Percentiles rank a stretch among this genome's conserved stretches.
These are phyloP conservation scores for Oreotragus oreotragus DNA, from an alignment of 2,113 vertebrate genomes.

Conservation along the genomic window DNA sequence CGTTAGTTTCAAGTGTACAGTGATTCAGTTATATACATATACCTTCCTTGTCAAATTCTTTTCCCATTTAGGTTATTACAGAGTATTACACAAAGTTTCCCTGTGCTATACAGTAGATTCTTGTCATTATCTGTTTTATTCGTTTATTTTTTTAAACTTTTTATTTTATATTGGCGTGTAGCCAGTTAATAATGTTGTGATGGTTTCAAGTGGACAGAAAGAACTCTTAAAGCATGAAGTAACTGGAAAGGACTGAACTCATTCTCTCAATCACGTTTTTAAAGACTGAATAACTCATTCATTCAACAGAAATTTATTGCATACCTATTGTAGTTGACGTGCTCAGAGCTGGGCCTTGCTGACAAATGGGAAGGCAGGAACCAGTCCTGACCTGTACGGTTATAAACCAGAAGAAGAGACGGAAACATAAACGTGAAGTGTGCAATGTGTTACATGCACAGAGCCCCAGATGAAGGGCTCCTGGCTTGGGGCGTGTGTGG, in stretches of 20 bases:
- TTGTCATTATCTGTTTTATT: neutral
- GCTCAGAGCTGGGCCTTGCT: neutral
- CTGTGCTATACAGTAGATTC: neutral
- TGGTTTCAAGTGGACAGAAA: neutral
- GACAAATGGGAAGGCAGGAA: neutral
- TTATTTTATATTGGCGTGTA: neutral
- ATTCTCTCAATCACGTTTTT: neutral
- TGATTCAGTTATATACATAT: neutral
- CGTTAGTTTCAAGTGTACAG: neutral
- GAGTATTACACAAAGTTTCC: neutral
- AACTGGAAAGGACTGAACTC: neutral
- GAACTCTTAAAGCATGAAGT: neutral
- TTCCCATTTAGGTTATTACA: neutral
- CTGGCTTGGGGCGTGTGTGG: neutral
- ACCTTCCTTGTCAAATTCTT: neutral
- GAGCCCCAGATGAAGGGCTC: neutral
- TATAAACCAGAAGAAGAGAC: neutral
- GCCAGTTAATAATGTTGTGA: neutral
- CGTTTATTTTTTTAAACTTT: neutral
- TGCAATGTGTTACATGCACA: neutral
- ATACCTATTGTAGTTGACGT: neutral
- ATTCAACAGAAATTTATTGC: conserved; percentile 57
- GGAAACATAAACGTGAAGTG: neutral
- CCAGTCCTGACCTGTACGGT: neutral
- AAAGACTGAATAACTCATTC: conserved; percentile 53